These are phyloP conservation scores for Yponomeuta plumbellus DNA, from an alignment of 2,888 invertebrate genomes.

Conservation along the genomic window DNA sequence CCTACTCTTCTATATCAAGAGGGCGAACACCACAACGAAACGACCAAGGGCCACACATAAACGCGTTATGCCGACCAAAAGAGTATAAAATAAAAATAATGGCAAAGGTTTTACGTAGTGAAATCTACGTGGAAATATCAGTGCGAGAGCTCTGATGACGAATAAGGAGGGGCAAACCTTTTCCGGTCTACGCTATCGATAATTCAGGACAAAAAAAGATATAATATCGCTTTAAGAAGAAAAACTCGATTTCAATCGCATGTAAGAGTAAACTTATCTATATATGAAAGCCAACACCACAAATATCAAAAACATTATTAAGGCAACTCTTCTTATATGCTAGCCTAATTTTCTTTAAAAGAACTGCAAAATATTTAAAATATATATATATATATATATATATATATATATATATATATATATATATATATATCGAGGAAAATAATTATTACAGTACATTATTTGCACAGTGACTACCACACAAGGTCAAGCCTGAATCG, in stretches of 20 bases:
- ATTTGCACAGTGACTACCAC: too few relatives aligned
- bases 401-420: too few relatives aligned
- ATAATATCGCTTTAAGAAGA: too few relatives aligned
- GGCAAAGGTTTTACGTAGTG: constrained; percentile 70
- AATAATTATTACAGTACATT: too few relatives aligned
- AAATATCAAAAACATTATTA: background rate
- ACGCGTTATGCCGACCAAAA: constrained; percentile 51
- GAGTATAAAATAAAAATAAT: constrained; percentile 66
- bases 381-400: too few relatives aligned
- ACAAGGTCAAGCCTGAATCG: too few relatives aligned
- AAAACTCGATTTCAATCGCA: background rate
- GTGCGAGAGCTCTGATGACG: constrained; percentile 70
- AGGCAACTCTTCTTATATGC: background rate
- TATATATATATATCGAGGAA: too few relatives aligned
- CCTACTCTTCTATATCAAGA: background rate
- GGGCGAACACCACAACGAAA: background rate
- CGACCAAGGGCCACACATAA: background rate
- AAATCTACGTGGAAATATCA: constrained; percentile 76
- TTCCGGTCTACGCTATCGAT: constrained; percentile 31
- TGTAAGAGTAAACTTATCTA: too few relatives aligned
- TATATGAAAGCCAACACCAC: too few relatives aligned
- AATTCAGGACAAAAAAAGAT: constrained; percentile 20
- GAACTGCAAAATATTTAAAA: too few relatives aligned
- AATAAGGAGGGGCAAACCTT: constrained; percentile 51
- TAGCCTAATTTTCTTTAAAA: too few relatives aligned